Conservation (phyloP, 2,888 invertebrate species). For the Orthosia gracilis region DNA sequence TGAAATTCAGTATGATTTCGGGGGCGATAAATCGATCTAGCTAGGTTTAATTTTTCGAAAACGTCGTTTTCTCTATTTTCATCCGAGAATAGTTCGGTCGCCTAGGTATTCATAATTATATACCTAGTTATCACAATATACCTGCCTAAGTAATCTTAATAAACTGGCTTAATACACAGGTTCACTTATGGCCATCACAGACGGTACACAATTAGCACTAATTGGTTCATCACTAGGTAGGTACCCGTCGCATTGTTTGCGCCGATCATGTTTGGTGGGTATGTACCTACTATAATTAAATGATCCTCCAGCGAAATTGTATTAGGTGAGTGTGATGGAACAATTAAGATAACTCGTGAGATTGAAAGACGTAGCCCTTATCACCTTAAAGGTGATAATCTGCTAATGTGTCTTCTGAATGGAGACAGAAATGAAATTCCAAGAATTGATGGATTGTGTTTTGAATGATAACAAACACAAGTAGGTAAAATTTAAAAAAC, state of each 20-base stretch:
- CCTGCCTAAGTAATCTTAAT: background rate
- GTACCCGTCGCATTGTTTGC: constrained; percentile 33
- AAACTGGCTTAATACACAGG: constrained; percentile 1
- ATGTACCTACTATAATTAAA: constrained; percentile 37
- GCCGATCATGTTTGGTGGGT: constrained; percentile 32
- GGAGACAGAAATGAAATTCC: no score
- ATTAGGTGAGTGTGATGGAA: constrained; percentile 12
- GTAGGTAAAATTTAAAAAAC: no score
- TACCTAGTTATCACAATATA: background rate
- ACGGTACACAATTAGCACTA: constrained; percentile 52
- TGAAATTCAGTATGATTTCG: no score
- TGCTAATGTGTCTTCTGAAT: no score
- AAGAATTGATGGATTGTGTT: no score
- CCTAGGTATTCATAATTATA: no score
- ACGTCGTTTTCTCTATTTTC: no score
- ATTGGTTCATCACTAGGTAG: constrained; percentile 40
- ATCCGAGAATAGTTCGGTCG: no score
- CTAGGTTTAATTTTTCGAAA: no score
- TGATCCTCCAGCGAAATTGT: constrained; percentile 33
- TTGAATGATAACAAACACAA: no score
- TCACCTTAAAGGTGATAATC: background rate
- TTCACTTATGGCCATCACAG: constrained; percentile 20
- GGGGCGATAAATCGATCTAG: no score
- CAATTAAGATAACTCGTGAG: constrained; percentile 8
- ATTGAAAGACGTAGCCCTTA: background rate